phyloP scores from a whole-genome alignment of 2,797 vertebrate genomes.

The Oophaga sylvatica region DNA sequence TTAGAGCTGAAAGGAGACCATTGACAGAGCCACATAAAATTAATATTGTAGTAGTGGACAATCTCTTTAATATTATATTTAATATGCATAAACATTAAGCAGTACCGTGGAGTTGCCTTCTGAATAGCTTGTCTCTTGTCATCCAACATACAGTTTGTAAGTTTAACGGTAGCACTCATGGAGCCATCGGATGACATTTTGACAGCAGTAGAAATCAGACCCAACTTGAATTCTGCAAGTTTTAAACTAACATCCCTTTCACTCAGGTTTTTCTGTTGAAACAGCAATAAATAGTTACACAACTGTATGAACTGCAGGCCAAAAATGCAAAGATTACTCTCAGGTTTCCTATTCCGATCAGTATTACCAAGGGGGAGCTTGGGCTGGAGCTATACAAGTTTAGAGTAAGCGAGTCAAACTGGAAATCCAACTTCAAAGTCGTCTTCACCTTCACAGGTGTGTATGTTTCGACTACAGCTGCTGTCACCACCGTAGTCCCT shows the following conservation, averaged over 20 bases:
- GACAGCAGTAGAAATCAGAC: slow-evolving; percentile 86
- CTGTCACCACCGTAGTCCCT: slow-evolving; percentile 88
- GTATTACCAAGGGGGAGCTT: slow-evolving; percentile 62
- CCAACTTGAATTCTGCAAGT: slow-evolving; percentile 91
- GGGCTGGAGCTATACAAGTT: slow-evolving; percentile 80
- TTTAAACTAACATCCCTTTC: slow-evolving; percentile 71
- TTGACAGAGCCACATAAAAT: no score
- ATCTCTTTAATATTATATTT: background rate
- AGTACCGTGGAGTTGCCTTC: slow-evolving; percentile 88
- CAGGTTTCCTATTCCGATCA: background rate
- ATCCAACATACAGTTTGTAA: slow-evolving; percentile 89
- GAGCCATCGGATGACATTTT: slow-evolving; percentile 90
- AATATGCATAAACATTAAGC: background rate
- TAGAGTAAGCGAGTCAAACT: slow-evolving; percentile 91
- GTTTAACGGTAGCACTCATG: slow-evolving; percentile 84
- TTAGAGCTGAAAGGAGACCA: no score
- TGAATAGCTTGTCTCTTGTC: slow-evolving; percentile 87
- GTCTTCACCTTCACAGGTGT: slow-evolving; percentile 81
- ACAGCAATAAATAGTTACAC: slow-evolving; percentile 47
- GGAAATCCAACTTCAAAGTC: slow-evolving; percentile 88
- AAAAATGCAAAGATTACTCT: background rate
- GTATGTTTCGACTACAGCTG: slow-evolving; percentile 90
- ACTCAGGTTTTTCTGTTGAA: slow-evolving; percentile 69
- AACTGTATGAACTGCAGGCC: background rate
- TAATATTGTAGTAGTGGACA: no score